These are phyloP conservation scores for Corapipo altera DNA, from an alignment of 2,113 vertebrate species.

Conservation along the genomic window DNA sequence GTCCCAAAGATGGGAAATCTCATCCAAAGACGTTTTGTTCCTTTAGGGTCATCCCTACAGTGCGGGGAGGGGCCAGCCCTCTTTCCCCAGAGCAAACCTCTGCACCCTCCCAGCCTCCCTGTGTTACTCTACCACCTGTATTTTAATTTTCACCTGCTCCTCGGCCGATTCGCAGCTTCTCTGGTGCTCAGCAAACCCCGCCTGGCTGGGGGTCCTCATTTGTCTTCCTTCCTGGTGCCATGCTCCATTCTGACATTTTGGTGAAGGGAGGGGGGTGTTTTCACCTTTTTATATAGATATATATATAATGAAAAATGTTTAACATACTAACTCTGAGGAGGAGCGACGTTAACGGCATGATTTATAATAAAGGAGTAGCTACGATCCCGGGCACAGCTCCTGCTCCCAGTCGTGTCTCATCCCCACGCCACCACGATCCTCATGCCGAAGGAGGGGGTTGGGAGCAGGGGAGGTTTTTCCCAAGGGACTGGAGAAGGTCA, in stretches of 20 bases:
- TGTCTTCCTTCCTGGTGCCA: constrained; percentile 10
- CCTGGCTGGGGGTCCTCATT: not conserved
- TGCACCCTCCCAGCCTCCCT: not conserved
- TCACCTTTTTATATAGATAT: constrained; percentile 67
- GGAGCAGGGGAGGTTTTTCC: not conserved
- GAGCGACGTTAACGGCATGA: constrained; percentile 56
- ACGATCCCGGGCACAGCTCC: constrained; percentile 8
- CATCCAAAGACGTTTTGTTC: not conserved
- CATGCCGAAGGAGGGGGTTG: not conserved
- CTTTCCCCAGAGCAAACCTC: not conserved
- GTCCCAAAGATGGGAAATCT: not conserved
- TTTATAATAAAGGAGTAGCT: constrained; percentile 73
- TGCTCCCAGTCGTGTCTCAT: not conserved
- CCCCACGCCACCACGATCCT: not conserved
- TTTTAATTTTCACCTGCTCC: not conserved
- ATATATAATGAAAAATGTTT: constrained; percentile 62
- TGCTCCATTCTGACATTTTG: not conserved
- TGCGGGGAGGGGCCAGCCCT: not conserved
- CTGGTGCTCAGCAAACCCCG: constrained; percentile 18
- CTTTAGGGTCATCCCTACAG: not conserved
- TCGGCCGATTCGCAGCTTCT: constrained; percentile 4
- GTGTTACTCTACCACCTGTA: not conserved
- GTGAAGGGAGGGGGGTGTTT: constrained; percentile 16
- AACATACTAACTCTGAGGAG: constrained; percentile 64
- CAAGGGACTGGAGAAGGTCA: fast-evolving